A percentile compares a stretch with the other conserved stretches of the same genome.
phyloP scores from a whole-genome alignment of 2,888 invertebrate genomes.

The Phorcus lineatus region DNA sequence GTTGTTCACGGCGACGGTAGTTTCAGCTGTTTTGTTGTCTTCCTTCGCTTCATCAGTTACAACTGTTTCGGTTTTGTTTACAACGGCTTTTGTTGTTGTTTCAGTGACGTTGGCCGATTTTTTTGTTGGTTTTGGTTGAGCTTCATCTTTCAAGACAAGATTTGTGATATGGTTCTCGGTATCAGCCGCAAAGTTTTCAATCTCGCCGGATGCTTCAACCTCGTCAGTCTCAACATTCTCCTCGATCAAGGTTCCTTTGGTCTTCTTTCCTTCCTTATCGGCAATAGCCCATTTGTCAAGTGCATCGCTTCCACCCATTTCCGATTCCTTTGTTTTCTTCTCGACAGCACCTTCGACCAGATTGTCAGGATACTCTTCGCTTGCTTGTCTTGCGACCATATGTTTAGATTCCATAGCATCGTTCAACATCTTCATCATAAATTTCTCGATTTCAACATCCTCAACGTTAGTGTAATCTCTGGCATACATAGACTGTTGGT shows the following conservation, averaged over 20 bases:
- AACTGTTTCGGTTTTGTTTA: background rate
- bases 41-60: background rate
- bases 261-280: background rate
- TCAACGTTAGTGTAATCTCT: slow-evolving; percentile 21
- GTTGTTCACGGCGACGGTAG: background rate
- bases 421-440: slow-evolving; percentile 36
- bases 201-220: slow-evolving; percentile 15
- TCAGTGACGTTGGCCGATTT: background rate
- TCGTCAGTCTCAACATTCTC: background rate
- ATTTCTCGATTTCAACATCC: slow-evolving; percentile 38
- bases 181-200: background rate
- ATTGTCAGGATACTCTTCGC: slow-evolving; percentile 8
- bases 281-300: slow-evolving; percentile 17
- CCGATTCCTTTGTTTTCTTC: background rate
- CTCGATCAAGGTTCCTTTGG: background rate
- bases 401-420: slow-evolving; percentile 25
- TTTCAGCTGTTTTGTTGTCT: background rate
- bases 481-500: slow-evolving; percentile 14
- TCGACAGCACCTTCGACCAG: background rate
- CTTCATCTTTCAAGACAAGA: slow-evolving; percentile 23
- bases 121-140: background rate
- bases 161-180: background rate
- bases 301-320: background rate
- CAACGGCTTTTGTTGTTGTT: background rate
- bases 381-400: slow-evolving; percentile 14